Percentiles rank a stretch among this genome's conserved stretches.
Evolutionary conservation across 37 sponge, comb jelly and placozoan genomes (phyloP).

Genomic region (Theonella swinhoei): DNA sequence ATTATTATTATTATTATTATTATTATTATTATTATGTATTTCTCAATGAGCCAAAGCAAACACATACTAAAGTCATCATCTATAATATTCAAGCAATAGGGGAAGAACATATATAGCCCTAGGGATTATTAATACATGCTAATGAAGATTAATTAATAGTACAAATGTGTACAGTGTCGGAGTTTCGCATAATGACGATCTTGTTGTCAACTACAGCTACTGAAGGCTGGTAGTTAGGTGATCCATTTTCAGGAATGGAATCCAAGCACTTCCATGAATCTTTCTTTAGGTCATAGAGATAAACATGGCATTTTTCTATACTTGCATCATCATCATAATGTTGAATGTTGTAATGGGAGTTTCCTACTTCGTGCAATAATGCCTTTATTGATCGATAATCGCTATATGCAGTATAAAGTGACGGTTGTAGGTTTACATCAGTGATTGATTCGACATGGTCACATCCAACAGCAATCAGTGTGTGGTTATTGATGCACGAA

Average conservation of each 20-base stretch:
- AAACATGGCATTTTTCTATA: background rate
- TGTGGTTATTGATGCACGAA: background rate
- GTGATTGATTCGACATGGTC: background rate
- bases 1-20: too few relatives aligned
- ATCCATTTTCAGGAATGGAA: background rate
- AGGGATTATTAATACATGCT: too few relatives aligned
- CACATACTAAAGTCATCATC: too few relatives aligned
- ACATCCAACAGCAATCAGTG: background rate
- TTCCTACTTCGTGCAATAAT: too few relatives aligned
- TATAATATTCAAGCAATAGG: too few relatives aligned
- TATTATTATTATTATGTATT: too few relatives aligned
- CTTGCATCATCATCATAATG: background rate
- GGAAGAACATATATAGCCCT: too few relatives aligned
- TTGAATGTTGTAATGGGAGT: too few relatives aligned
- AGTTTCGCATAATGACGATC: background rate
- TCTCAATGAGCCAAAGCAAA: too few relatives aligned
- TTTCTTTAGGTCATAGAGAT: background rate
- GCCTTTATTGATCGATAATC: too few relatives aligned
- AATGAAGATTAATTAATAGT: too few relatives aligned
- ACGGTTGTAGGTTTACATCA: background rate
- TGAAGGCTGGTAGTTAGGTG: background rate
- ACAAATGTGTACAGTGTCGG: background rate
- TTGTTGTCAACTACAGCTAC: background rate
- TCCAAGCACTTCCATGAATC: background rate
- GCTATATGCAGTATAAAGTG: background rate